Percentiles rank a stretch among this genome's conserved stretches.
These are phyloP conservation scores for Platycercus adscitus DNA, from an alignment of 2,113 vertebrate species.

Conservation along the genomic window DNA sequence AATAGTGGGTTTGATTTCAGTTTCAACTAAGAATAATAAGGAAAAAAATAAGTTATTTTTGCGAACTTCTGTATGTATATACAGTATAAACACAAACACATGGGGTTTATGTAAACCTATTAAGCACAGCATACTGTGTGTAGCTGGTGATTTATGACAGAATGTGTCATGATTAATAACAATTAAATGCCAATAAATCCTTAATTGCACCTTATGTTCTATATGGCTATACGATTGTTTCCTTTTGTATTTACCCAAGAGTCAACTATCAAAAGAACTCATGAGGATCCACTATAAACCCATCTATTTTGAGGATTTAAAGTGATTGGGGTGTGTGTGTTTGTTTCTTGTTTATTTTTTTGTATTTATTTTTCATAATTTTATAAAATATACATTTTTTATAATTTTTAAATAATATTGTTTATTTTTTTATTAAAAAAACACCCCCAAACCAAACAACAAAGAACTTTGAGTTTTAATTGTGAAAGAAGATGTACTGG, in stretches of 20 bases:
- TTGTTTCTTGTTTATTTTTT: not conserved
- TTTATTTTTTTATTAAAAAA: too few species aligned
- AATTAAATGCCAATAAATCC: constrained; percentile 39
- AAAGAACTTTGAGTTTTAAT: not conserved
- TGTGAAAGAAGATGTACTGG: not conserved
- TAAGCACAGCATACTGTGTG: not conserved
- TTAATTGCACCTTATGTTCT: constrained; percentile 8
- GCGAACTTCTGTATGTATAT: not conserved
- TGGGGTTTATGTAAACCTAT: not conserved
- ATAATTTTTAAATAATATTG: not conserved
- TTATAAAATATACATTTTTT: not conserved
- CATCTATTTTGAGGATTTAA: not conserved
- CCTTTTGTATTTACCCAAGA: not conserved
- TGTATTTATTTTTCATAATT: too few species aligned
- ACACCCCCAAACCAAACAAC: not conserved
- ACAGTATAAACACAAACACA: not conserved
- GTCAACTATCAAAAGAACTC: not conserved
- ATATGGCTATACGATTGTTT: not conserved
- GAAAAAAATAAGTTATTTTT: not conserved
- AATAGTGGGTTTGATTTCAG: not conserved
- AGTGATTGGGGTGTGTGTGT: not conserved
- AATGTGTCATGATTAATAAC: not conserved
- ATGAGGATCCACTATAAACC: not conserved
- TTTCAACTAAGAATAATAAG: not conserved
- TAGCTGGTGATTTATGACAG: not conserved